Evolutionary conservation across 2,113 vertebrate genomes (phyloP).

Genomic region (Thoracochromis brauschi): DNA sequence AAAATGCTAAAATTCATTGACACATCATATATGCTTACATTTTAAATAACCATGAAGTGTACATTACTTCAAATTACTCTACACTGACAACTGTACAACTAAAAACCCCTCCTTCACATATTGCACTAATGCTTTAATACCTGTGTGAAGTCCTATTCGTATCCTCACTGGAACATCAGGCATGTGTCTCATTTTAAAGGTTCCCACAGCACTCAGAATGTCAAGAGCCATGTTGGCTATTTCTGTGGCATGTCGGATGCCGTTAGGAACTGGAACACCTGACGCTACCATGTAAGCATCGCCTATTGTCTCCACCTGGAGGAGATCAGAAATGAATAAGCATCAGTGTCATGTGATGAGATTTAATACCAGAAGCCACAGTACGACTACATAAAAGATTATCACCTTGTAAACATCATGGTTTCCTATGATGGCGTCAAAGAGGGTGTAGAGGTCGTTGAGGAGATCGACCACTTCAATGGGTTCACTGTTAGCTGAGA

Average conservation of each 20-base stretch:
- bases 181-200: conserved; percentile 81
- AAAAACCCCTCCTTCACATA: background rate
- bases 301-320: conserved; percentile 77
- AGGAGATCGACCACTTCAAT: conserved; percentile 81
- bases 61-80: background rate
- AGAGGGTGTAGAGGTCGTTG: conserved; percentile 77
- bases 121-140: conserved; percentile 26
- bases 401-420: conserved; percentile 79
- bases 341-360: background rate
- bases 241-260: conserved; percentile 71
- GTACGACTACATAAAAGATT: background rate
- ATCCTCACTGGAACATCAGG: conserved; percentile 75
- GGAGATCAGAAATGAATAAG: background rate
- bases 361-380: background rate
- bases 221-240: conserved; percentile 79
- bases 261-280: conserved; percentile 71
- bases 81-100: background rate
- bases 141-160: conserved; percentile 75
- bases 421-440: conserved; percentile 75
- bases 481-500: conserved; percentile 78
- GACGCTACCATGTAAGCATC: conserved; percentile 81
- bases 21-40: background rate
- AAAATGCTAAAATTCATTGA: background rate
- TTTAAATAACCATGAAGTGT: background rate
- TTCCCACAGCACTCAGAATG: conserved; percentile 76